Evolutionary conservation across 1,140 invertebrate genomes (phyloP).

Genomic region (Amphibalanus amphitrite): DNA sequence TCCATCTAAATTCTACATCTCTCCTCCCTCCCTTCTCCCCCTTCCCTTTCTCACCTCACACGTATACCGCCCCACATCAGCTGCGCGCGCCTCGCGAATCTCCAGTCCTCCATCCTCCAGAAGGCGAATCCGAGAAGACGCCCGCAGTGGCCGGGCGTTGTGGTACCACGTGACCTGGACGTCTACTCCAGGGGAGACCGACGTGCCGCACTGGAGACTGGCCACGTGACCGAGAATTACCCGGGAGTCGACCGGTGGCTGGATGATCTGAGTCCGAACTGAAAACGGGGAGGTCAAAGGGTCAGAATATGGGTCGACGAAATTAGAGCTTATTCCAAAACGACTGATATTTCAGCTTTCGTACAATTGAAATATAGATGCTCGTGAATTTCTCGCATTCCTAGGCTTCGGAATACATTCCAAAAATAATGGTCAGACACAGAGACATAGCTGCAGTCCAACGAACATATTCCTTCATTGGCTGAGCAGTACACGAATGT

Average conservation of each 20-base stretch:
- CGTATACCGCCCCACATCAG: slow-evolving; percentile 32
- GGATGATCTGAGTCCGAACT: slow-evolving; percentile 81
- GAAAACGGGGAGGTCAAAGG: slow-evolving; percentile 20
- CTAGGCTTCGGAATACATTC: background rate
- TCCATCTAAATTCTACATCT: too few species aligned
- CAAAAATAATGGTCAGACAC: background rate
- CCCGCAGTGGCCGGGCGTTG: slow-evolving; percentile 33
- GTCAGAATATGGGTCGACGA: background rate
- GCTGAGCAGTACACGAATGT: too few species aligned
- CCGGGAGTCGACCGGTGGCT: slow-evolving; percentile 72
- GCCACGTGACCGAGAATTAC: slow-evolving; percentile 79
- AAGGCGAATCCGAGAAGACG: slow-evolving; percentile 22
- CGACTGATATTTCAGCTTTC: background rate
- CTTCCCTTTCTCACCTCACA: slow-evolving; percentile 31
- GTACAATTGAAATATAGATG: background rate
- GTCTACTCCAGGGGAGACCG: slow-evolving; percentile 76
- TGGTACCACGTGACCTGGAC: slow-evolving; percentile 82
- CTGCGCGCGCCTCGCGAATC: slow-evolving; percentile 29
- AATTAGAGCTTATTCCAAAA: background rate
- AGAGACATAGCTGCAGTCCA: background rate
- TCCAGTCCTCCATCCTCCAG: slow-evolving; percentile 28
- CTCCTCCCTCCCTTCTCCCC: too few species aligned
- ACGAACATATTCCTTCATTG: too few species aligned
- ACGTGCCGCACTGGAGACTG: slow-evolving; percentile 78
- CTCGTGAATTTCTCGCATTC: background rate